Base-by-base conservation (phyloP, 2,888 invertebrate genomes). In the Seira ritae region DNA sequence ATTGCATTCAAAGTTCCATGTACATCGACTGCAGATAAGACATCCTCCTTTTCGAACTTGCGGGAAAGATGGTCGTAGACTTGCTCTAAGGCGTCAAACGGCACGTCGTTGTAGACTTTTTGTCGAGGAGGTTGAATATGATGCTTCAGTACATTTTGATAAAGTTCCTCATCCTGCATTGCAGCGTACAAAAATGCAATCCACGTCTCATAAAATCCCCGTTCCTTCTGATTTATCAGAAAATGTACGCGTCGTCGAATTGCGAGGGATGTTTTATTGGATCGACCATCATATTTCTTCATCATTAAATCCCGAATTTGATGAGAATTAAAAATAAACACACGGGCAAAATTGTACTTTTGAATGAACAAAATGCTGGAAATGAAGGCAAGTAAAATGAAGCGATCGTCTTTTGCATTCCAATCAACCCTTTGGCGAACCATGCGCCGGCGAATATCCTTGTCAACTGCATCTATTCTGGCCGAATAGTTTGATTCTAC, bases 301-400 rank as follows among this genome's bases (percentile, higher is more conserved):
- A 87, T 84, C 37, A 88, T 83, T n/a, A 88, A 23, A 60, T 88
- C 88, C 3, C 88, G 74, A 10, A 88, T 84, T 73, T 88, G 88
- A 17, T 82, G 22, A 12, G 88, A 69, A 76, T 88, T 88, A 66
- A 84, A 88, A 22, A 88, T 84, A 71, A 87, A 86, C 0, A 87
- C 62, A 60, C 84, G 84, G 3, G 74, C 31, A 37, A 86, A 77
- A 50, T 88, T 86, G 60, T 87, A 88, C 15, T 80, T 74, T 1
- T 86, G 85, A 55, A 88, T 86, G 65, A 88, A 88, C 0, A 88
- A 66, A 10, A 87, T 85, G 62, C 86, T 86, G 10, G 86, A 84
- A 19, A 88, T 84, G 71, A 85, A 87, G 1, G 85, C 65, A 20
- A 76, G 62, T 6, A 88, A 46, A 6, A 88, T 76, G 12, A 69